Evolutionary conservation across 2,113 vertebrate species (phyloP).

Genomic region (Apaloderma vittatum): DNA sequence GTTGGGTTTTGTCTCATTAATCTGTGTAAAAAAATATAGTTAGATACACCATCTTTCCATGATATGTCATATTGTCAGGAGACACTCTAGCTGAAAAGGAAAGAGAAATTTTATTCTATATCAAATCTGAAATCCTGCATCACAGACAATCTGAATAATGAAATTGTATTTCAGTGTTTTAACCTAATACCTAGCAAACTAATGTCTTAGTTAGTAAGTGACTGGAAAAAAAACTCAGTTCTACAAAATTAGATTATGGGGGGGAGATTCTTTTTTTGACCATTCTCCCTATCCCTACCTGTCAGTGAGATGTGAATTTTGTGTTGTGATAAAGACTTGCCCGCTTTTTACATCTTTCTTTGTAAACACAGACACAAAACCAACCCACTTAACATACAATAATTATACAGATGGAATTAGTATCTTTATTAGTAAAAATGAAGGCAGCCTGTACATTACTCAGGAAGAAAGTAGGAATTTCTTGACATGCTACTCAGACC

Average conservation of each 20-base stretch:
- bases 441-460: not conserved
- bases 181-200: not conserved
- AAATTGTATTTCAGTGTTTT: not conserved
- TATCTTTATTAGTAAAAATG: not conserved
- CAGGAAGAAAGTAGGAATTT: not conserved
- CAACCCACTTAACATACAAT: not conserved
- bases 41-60: not conserved
- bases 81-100: not conserved
- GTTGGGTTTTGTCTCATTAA: not conserved
- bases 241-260: not conserved
- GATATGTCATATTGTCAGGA: not conserved
- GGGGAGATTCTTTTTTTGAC: not conserved
- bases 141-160: not conserved
- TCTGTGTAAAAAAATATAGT: not conserved
- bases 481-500: not conserved
- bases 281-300: not conserved
- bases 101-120: not conserved
- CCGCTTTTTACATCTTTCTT: not conserved
- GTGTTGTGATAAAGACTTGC: not conserved
- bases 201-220: not conserved
- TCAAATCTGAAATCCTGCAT: not conserved
- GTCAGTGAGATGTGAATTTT: not conserved
- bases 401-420: not conserved
- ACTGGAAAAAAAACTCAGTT: not conserved
- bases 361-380: not conserved